These are phyloP conservation scores for Oeneis ivallda DNA, from an alignment of 2,888 invertebrate genomes.

Conservation along the genomic window DNA sequence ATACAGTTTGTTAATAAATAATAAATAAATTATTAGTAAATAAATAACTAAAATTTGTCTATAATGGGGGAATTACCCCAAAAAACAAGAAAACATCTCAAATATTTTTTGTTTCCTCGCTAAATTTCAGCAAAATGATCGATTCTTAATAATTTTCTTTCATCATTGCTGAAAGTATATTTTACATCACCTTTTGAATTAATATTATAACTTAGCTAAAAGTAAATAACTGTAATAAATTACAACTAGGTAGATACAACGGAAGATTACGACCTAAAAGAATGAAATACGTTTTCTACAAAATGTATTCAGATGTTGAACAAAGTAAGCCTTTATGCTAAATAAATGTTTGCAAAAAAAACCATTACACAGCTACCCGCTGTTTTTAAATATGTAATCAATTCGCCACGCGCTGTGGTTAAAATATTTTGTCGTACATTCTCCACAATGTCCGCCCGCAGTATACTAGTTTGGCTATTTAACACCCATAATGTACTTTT, in stretches of 20 bases:
- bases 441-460: slow-evolving; percentile 56
- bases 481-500: slow-evolving; percentile 68
- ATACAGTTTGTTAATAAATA: no score
- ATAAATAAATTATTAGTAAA: no score
- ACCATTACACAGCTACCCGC: slow-evolving; percentile 41
- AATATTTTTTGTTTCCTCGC: no score
- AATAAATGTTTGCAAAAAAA: slow-evolving; percentile 37
- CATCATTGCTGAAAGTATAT: no score
- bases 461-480: slow-evolving; percentile 52
- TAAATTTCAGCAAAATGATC: no score
- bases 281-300: slow-evolving; percentile 9
- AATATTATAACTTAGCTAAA: slow-evolving; percentile 22
- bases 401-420: slow-evolving; percentile 72
- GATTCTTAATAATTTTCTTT: no score
- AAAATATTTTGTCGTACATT: slow-evolving; percentile 74
- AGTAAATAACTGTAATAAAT: slow-evolving; percentile 4
- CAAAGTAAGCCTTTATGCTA: slow-evolving; percentile 29
- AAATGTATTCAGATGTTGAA: slow-evolving; percentile 19
- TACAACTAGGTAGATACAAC: not conserved
- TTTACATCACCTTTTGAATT: no score
- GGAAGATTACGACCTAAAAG: not conserved
- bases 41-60: no score
- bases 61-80: no score
- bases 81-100: no score
- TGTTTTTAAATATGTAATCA: slow-evolving; percentile 54